These are phyloP conservation scores for Cordilura impudica DNA, from an alignment of 2,888 invertebrate genomes.

Conservation along the genomic window DNA sequence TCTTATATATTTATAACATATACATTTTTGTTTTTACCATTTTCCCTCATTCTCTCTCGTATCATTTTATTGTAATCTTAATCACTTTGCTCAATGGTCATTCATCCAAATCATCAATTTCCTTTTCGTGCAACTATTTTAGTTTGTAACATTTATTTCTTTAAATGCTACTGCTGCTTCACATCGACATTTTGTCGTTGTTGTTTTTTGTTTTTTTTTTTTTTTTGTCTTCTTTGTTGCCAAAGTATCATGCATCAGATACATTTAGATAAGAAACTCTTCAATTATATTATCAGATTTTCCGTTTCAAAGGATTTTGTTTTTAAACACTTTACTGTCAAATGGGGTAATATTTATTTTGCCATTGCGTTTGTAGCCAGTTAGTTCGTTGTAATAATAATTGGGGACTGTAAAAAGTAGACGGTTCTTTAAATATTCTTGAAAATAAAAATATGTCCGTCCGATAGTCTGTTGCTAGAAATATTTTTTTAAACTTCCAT, in stretches of 20 bases:
- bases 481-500: too few species aligned
- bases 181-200: not conserved
- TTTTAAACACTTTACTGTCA: too few species aligned
- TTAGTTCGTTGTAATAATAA: too few species aligned
- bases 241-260: conserved; percentile 47
- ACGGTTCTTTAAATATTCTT: too few species aligned
- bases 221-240: too few species aligned
- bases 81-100: conserved; percentile 76
- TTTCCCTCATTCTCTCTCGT: conserved; percentile 53
- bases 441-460: too few species aligned
- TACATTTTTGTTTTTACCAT: too few species aligned
- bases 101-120: conserved; percentile 77
- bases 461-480: too few species aligned
- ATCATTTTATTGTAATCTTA: conserved; percentile 75
- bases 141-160: conserved; percentile 30
- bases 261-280: conserved; percentile 50
- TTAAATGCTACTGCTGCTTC: conserved; percentile 4
- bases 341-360: too few species aligned
- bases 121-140: conserved; percentile 65
- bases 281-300: conserved; percentile 59
- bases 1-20: too few species aligned
- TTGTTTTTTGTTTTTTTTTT: not conserved
- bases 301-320: not conserved
- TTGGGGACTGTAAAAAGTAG: too few species aligned
- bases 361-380: too few species aligned